phyloP scores from a whole-genome alignment of 2,888 invertebrate species.

The Protodeltote pygarga region DNA sequence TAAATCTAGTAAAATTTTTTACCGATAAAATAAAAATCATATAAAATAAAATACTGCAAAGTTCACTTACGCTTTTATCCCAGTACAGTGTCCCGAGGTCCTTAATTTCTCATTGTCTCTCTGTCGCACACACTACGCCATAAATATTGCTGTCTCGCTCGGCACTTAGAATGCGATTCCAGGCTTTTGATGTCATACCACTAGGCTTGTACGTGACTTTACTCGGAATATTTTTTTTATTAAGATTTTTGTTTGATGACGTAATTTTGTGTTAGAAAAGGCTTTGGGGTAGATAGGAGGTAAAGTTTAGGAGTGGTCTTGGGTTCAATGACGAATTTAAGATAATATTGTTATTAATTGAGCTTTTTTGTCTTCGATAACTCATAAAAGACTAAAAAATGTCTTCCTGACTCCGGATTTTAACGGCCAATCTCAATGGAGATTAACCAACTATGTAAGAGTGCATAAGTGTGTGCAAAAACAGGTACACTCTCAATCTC shows the following conservation, averaged over 20 bases:
- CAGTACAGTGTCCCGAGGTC: slow-evolving; percentile 57
- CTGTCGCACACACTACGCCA: slow-evolving; percentile 47
- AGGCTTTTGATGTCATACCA: slow-evolving; percentile 53
- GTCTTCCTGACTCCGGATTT: no score
- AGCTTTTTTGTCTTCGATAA: no score
- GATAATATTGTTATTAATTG: no score
- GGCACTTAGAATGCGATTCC: slow-evolving; percentile 59
- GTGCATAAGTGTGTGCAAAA: no score
- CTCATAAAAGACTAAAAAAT: no score
- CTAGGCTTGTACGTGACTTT: slow-evolving; percentile 36
- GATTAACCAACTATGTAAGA: no score
- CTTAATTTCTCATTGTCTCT: slow-evolving; percentile 74
- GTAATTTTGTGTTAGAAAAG: no score
- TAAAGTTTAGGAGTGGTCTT: no score
- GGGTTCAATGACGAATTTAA: no score
- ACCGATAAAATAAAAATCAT: not conserved
- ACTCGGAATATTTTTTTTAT: slow-evolving; percentile 12
- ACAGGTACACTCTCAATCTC: no score
- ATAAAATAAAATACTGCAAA: slow-evolving; percentile 27
- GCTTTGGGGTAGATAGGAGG: no score
- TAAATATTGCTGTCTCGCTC: slow-evolving; percentile 55
- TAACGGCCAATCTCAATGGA: no score
- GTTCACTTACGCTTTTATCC: slow-evolving; percentile 54
- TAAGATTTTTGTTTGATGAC: not conserved
- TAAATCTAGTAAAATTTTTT: not conserved